Evolutionary conservation across 2,888 invertebrate genomes (phyloP).

Genomic region (Eilema griseolum): DNA sequence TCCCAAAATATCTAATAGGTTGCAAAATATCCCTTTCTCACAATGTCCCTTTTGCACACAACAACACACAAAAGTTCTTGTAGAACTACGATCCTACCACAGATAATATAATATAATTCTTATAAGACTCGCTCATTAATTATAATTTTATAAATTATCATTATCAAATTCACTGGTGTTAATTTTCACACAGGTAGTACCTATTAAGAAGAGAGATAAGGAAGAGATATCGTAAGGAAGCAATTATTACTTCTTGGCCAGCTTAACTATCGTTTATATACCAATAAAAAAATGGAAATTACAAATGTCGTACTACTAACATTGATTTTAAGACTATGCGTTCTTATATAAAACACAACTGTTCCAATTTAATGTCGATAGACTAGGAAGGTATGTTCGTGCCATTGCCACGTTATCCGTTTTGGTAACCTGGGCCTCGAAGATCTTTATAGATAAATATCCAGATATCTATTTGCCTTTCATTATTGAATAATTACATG

Average conservation of each 20-base stretch:
- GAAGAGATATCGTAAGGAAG: conserved; percentile 46
- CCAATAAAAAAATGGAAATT: conserved; percentile 8
- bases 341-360: background rate
- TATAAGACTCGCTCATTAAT: no score
- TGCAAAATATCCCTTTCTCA: background rate
- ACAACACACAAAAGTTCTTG: no score
- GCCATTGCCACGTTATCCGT: background rate
- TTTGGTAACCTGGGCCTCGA: background rate
- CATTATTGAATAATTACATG: conserved; percentile 7
- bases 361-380: background rate
- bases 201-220: conserved; percentile 29
- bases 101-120: no score
- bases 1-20: no score
- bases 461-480: background rate
- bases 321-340: conserved; percentile 10
- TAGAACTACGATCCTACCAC: no score
- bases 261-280: background rate
- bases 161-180: conserved; percentile 8
- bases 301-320: conserved; percentile 9
- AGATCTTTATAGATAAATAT: background rate
- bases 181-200: conserved; percentile 15
- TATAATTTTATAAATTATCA: background rate
- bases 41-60: no score
- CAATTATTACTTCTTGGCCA: conserved; percentile 1
- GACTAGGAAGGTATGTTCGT: background rate